phyloP scores from a whole-genome alignment of 2,888 invertebrate genomes.

The Alsophila aescularia region DNA sequence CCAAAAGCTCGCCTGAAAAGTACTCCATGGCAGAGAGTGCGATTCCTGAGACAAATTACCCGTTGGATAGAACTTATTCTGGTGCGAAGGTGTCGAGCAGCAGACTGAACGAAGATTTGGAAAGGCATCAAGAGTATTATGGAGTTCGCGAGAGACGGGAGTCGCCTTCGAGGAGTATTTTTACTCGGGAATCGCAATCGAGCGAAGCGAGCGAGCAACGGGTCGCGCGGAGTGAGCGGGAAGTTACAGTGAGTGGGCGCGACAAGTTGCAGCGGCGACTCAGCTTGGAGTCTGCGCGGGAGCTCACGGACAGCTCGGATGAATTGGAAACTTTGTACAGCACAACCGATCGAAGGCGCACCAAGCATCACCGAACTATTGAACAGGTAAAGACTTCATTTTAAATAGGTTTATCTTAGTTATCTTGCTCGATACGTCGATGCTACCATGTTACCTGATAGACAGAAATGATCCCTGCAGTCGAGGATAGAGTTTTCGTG shows the following conservation, averaged over 20 bases:
- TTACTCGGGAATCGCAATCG: constrained; percentile 68
- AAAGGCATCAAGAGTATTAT: constrained; percentile 73
- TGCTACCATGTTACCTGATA: no score
- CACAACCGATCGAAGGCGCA: constrained; percentile 84
- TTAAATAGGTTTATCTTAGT: not conserved
- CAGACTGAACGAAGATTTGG: constrained; percentile 76
- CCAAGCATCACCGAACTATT: constrained; percentile 85
- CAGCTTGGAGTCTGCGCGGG: constrained; percentile 89
- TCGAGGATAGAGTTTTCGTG: no score
- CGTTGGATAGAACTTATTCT: constrained; percentile 75
- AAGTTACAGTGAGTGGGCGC: constrained; percentile 42
- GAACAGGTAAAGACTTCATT: constrained; percentile 79
- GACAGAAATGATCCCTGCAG: no score
- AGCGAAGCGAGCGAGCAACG: constrained; percentile 69
- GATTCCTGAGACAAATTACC: constrained; percentile 76
- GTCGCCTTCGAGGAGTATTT: constrained; percentile 64
- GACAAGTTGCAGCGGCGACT: constrained; percentile 86
- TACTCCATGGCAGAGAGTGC: constrained; percentile 66
- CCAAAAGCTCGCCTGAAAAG: constrained; percentile 73
- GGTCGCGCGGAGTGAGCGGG: constrained; percentile 62
- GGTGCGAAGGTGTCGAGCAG: constrained; percentile 77
- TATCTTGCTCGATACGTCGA: not conserved
- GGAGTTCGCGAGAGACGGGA: constrained; percentile 65
- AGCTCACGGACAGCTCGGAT: constrained; percentile 89
- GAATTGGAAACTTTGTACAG: constrained; percentile 84